Conservation (phyloP, 1,140 invertebrate species). For the Zelostemma sp. region DNA sequence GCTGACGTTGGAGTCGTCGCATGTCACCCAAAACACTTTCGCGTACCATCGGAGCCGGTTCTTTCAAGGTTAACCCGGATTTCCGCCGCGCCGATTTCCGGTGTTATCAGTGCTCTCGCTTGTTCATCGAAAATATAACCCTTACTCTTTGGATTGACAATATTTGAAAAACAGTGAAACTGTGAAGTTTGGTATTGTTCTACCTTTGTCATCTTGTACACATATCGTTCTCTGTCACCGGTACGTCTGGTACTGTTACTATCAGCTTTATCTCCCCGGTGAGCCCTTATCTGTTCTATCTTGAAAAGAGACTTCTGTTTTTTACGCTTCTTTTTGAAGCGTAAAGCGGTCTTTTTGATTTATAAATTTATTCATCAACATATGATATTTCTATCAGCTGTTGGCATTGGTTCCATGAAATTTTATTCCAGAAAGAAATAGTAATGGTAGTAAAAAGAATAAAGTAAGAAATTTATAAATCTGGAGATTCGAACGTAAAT, state of each 20-base stretch:
- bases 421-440: neutral
- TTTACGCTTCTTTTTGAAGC: too few relatives aligned
- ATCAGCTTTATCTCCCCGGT: neutral
- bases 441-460: too few relatives aligned
- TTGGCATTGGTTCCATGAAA: neutral
- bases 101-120: constrained; percentile 22
- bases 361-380: too few relatives aligned
- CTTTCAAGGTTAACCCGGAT: constrained; percentile 68
- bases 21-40: constrained; percentile 67
- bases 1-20: constrained; percentile 49
- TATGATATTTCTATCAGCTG: neutral
- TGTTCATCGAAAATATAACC: neutral
- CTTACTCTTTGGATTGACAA: neutral
- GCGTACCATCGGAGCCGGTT: constrained; percentile 64
- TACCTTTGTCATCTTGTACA: neutral
- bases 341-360: too few relatives aligned
- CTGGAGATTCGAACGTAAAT: too few relatives aligned
- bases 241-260: neutral
- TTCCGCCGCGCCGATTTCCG: constrained; percentile 49
- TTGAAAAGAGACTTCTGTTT: neutral
- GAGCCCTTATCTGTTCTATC: neutral
- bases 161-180: neutral
- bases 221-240: neutral
- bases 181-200: neutral
- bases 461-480: too few relatives aligned